Base-by-base conservation (phyloP, 2,797 vertebrate species). In the Enteromius mattozi region DNA sequence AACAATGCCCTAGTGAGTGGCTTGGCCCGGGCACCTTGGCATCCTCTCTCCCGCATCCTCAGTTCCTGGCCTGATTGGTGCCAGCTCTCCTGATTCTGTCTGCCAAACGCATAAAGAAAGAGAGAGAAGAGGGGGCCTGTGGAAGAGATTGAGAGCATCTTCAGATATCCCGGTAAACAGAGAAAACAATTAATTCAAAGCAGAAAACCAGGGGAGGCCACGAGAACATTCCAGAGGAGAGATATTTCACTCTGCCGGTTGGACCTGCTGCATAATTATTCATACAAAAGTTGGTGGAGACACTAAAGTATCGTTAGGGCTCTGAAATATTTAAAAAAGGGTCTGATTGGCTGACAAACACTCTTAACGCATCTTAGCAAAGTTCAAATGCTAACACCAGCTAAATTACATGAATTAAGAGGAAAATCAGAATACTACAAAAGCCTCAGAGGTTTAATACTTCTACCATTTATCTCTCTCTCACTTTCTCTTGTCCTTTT, bases 381-480 rank as follows among this genome's bases (percentile, higher is more conserved):
- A 69, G 65, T 76, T 76, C 59, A 82, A 75, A 75, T 37, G 70
- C 70, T 65, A 47, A 82, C 70, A 65, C 30, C n/a, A 8, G 59
- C 59, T 66, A n/a, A 30, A 35, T 72, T 54, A 14, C 7, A 1
- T 45, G 45, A 51, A 54, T 37, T 54, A 63, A 54, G 63, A 63
- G 42, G 4, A 77, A 83, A 78, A 45, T 56, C 82, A 4, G 24
- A 54, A 66, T 78, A 56, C 17, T 56, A 45, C 70, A 78, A 78
- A 78, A 66, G 63, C 49, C 82, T 75, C 6, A 7, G 63, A 78
- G 63, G 35, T 68, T 56, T 78, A 59, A 78, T 51, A 24, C 82
- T 47, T 82, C 54, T 89, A 88, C 61, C 89, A 89, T 92, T 90
- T 90, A 42, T 90, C 87, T 88, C 89, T 87, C 89, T 87, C 33